Percentiles rank a stretch among this genome's conserved stretches.
Conservation (phyloP, 1,140 invertebrate species). For the Temnothorax curvispinosus region DNA sequence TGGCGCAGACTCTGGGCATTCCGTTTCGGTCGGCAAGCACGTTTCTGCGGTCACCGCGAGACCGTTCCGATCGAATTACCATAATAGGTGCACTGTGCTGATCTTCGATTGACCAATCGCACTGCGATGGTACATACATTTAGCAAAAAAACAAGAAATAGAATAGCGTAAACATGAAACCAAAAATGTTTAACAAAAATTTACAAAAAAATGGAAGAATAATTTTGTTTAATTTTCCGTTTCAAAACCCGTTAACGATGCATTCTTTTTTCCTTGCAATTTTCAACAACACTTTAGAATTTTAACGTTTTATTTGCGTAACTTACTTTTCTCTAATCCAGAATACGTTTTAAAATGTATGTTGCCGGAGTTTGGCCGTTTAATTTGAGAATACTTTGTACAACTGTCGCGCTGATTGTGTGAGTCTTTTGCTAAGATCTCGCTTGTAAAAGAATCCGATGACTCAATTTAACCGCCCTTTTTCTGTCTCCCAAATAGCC, state of each 20-base stretch:
- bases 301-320: not conserved
- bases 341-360: not conserved
- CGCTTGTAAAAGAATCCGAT: not conserved
- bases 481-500: not conserved
- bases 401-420: not conserved
- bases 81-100: constrained; percentile 40
- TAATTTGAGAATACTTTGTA: not conserved
- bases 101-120: not conserved
- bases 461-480: constrained; percentile 39
- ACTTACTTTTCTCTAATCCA: not conserved
- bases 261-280: not conserved
- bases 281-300: not conserved
- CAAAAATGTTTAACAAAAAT: not conserved
- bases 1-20: constrained; percentile 40
- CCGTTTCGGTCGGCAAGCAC: constrained; percentile 60
- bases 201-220: not conserved
- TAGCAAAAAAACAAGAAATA: not conserved
- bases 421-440: not conserved
- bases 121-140: not conserved
- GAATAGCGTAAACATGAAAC: not conserved
- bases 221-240: not conserved
- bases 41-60: constrained; percentile 53
- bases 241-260: not conserved
- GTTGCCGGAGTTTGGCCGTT: not conserved
- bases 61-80: constrained; percentile 52